A percentile compares a stretch with the other conserved stretches of the same genome.
Conservation (phyloP, 2,113 vertebrate genomes). For the Cephalopholis sonnerati region DNA sequence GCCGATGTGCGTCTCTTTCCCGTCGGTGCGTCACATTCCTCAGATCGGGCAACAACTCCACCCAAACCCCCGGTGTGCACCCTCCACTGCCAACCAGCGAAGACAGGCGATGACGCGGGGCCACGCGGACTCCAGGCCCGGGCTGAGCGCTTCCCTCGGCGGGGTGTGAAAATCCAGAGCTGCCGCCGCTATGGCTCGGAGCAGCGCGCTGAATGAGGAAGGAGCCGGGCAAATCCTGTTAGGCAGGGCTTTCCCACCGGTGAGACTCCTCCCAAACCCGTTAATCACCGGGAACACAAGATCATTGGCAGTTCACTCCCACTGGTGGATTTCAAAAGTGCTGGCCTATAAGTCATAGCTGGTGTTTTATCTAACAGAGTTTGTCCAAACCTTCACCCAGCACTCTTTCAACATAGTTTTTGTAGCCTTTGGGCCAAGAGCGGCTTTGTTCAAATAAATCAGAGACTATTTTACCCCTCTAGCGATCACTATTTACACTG, state of each 20-base stretch:
- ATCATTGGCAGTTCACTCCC: constrained; percentile 52
- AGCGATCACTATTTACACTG: neutral
- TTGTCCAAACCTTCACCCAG: neutral
- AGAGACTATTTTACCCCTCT: neutral
- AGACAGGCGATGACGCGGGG: neutral
- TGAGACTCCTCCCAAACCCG: constrained; percentile 71
- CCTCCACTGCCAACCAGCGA: constrained; percentile 16
- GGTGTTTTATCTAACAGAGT: neutral
- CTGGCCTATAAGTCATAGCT: neutral
- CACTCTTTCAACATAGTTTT: too few relatives aligned
- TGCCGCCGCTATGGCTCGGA: constrained; percentile 22
- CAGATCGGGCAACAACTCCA: constrained; percentile 29
- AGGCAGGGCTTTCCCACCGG: constrained; percentile 66
- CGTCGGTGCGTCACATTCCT: constrained; percentile 68
- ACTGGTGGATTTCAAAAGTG: constrained; percentile 57
- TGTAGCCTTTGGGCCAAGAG: neutral
- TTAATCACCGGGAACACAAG: neutral
- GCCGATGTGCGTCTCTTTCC: constrained; percentile 37
- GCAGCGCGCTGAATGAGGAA: constrained; percentile 58
- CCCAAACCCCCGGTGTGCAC: constrained; percentile 15
- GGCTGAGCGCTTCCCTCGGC: constrained; percentile 38
- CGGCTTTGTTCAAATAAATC: neutral
- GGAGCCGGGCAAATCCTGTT: constrained; percentile 17
- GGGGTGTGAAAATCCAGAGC: constrained; percentile 31
- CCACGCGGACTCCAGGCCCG: constrained; percentile 33